These are phyloP conservation scores for Whitmania pigra DNA, from an alignment of 1,140 invertebrate genomes.

Conservation along the genomic window DNA sequence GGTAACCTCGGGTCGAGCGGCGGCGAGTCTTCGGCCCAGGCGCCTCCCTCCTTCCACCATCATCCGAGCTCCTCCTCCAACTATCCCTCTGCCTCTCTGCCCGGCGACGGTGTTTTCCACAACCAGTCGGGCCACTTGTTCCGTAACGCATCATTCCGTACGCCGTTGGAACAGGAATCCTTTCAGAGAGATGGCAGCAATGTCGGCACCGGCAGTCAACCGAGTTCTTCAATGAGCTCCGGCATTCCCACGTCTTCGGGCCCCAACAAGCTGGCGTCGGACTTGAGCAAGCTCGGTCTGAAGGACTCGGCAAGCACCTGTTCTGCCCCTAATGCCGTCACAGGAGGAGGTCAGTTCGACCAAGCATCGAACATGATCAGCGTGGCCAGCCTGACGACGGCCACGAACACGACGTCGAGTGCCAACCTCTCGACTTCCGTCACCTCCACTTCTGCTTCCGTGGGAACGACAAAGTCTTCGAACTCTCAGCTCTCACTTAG, in stretches of 20 bases:
- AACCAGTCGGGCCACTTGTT: no score
- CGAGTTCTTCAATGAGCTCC: not conserved
- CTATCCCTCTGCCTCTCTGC: no score
- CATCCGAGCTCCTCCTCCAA: no score
- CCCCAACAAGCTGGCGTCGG: not conserved
- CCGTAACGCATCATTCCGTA: no score
- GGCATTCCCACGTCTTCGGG: not conserved
- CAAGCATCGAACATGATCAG: not conserved
- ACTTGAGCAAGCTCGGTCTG: slow-evolving; percentile 12
- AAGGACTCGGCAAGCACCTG: slow-evolving; percentile 4
- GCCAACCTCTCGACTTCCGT: slow-evolving; percentile 4
- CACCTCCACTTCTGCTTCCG: not conserved
- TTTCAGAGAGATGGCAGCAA: no score
- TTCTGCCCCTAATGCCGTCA: not conserved
- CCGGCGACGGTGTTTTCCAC: no score
- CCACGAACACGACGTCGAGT: slow-evolving; percentile 12
- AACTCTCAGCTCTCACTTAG: not conserved
- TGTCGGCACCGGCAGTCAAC: no score
- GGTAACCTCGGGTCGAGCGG: no score
- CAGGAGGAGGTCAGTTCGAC: not conserved
- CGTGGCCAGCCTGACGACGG: slow-evolving; percentile 11
- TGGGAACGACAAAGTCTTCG: slow-evolving; percentile 13
- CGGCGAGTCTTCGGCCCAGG: no score
- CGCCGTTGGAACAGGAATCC: no score
- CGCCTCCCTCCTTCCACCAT: no score